Base-by-base conservation (phyloP, 2,888 invertebrate genomes). In the Crepidodera aurea region DNA sequence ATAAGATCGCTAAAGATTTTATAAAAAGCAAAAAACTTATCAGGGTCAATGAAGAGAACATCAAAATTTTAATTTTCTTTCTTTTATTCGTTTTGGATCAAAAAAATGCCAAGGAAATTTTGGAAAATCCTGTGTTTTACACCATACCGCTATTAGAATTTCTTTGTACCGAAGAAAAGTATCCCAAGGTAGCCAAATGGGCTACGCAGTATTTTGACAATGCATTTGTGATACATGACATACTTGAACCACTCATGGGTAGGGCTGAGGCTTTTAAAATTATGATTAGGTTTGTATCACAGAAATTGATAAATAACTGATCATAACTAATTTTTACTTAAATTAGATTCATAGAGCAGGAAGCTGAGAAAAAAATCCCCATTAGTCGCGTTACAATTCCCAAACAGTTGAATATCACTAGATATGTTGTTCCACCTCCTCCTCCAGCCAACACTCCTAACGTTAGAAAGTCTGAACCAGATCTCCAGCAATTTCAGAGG, bases 151-250 rank as follows among this genome's bases (percentile, higher is more conserved):
- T 86, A 34, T 77, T 84, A 13, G 78, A 78, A 46, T 84, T 82
- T 72, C 77, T 86, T 48, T 78, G 79, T 27, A 80, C 81, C 55
- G 82, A 84, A 69, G 82, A 84, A 71, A 80, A 82, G 51, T 74
- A 85, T 46, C 74, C 81, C 32, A 79, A 77, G 34, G 79, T 84
- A 64, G 81, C 84, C 10, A 80, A 83, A 76, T 76, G 82, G 61
- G 84, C 83, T 25, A 82, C 83, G 69, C 68, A 73, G 39, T 72
- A 79, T 68, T 87, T 84, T 69, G 86, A 85, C 60, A 82, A 82
- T 39, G 79, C 77, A 25, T 86, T 82, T 68, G 81, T 85, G 16
- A 78, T 84, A 2, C 80, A 84, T 34, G 82, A 82, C 65, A 83
- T 87, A 46, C 78, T 85, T 16, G 73, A 75, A 37, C 85, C 86